These are phyloP conservation scores for Carcina quercana DNA, from an alignment of 2,888 invertebrate genomes.

Conservation along the genomic window DNA sequence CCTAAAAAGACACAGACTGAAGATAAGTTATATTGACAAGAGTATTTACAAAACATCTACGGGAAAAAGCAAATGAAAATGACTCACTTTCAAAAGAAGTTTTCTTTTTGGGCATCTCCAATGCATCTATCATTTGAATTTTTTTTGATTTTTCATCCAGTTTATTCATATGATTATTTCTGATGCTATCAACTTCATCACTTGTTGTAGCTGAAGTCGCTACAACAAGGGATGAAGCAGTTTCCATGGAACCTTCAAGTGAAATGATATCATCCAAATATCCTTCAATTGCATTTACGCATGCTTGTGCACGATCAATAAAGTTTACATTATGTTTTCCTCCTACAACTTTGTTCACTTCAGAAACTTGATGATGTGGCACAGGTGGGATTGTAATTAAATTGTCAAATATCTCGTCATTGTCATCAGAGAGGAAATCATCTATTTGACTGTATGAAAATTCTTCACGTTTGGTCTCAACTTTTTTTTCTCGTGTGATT, in stretches of 20 bases:
- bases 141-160: constrained; percentile 26
- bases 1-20: too few relatives aligned
- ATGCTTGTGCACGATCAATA: too few relatives aligned
- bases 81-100: constrained; percentile 32
- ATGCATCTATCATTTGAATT: constrained; percentile 43
- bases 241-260: constrained; percentile 12
- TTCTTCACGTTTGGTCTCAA: constrained; percentile 32
- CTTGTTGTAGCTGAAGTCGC: not conserved
- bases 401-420: constrained; percentile 41
- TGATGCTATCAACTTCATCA: constrained; percentile 33
- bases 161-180: constrained; percentile 4
- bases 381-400: constrained; percentile 35
- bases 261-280: constrained; percentile 17
- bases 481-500: constrained; percentile 22
- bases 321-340: too few relatives aligned
- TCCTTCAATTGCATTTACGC: too few relatives aligned
- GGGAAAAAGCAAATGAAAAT: constrained; percentile 4
- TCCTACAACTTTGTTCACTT: too few relatives aligned
- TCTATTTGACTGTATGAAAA: constrained; percentile 61
- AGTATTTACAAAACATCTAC: too few relatives aligned
- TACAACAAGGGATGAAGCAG: not conserved
- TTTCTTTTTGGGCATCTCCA: constrained; percentile 27
- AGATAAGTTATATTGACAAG: too few relatives aligned
- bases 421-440: constrained; percentile 26
- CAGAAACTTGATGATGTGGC: constrained; percentile 16